Percentiles rank a stretch among this genome's conserved stretches.
Conservation (phyloP, 2,888 invertebrate genomes). For the Meteorus cinctellus region DNA sequence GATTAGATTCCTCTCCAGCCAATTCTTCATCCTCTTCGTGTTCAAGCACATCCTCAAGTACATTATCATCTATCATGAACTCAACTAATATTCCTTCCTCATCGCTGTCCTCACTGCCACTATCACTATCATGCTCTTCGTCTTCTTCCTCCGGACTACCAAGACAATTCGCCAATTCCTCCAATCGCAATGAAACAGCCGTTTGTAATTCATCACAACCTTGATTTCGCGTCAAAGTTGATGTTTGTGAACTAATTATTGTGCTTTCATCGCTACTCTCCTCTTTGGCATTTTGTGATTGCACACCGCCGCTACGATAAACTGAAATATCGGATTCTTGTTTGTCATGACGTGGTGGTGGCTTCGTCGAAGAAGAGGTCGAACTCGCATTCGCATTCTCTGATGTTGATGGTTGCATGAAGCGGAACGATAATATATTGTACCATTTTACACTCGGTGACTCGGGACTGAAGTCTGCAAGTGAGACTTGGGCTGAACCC, state of each 20-base stretch:
- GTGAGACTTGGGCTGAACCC: slow-evolving; percentile 96
- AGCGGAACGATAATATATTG: slow-evolving; percentile 90
- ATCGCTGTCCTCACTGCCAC: slow-evolving; percentile 69
- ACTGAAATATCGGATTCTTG: slow-evolving; percentile 76
- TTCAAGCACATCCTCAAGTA: slow-evolving; percentile 70
- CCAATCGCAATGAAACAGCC: slow-evolving; percentile 75
- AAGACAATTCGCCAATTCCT: slow-evolving; percentile 75
- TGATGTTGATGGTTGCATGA: slow-evolving; percentile 78
- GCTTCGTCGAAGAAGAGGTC: slow-evolving; percentile 57
- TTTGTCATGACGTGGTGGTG: slow-evolving; percentile 70
- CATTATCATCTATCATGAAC: slow-evolving; percentile 68
- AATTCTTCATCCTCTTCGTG: slow-evolving; percentile 66
- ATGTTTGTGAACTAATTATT: slow-evolving; percentile 96
- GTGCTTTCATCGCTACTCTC: slow-evolving; percentile 98
- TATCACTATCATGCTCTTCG: slow-evolving; percentile 71
- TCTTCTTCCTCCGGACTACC: slow-evolving; percentile 73
- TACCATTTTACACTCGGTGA: slow-evolving; percentile 92
- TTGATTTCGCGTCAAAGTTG: slow-evolving; percentile 92
- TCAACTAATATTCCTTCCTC: slow-evolving; percentile 72
- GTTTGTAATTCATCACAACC: slow-evolving; percentile 76
- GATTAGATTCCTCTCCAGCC: slow-evolving; percentile 62
- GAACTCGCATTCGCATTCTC: slow-evolving; percentile 63
- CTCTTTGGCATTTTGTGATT: slow-evolving; percentile 78
- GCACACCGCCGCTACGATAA: slow-evolving; percentile 60
- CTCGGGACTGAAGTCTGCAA: slow-evolving; percentile 94